Conservation (phyloP, 2,888 invertebrate species). For the Parnassius mnemosyne region DNA sequence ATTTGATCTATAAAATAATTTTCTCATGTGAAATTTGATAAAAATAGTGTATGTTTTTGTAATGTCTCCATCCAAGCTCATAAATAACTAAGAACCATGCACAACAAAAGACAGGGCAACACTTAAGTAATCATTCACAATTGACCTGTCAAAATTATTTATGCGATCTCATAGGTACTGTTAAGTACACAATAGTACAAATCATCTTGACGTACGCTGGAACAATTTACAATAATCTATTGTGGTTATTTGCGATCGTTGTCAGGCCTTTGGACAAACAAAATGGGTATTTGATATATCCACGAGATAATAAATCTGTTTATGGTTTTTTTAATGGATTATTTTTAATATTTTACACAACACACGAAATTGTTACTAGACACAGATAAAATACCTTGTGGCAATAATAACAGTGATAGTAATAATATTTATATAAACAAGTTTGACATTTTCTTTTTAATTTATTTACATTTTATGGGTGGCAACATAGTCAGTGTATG, state of each 20-base stretch:
- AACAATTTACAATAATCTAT: constrained; percentile 42
- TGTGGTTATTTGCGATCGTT: constrained; percentile 33
- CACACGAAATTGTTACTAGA: no score
- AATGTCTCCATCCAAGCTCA: constrained; percentile 15
- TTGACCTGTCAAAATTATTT: constrained; percentile 41
- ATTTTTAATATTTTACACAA: no score
- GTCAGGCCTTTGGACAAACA: constrained; percentile 27
- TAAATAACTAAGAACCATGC: constrained; percentile 6
- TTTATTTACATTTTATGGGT: no score
- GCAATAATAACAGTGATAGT: no score
- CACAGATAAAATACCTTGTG: no score
- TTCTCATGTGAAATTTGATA: constrained; percentile 5
- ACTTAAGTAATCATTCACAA: constrained; percentile 39
- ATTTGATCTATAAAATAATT: neutral
- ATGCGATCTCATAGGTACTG: constrained; percentile 35
- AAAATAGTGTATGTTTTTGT: neutral
- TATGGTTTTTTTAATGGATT: neutral
- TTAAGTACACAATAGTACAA: constrained; percentile 39
- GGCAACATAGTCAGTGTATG: no score
- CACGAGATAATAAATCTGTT: constrained; percentile 1
- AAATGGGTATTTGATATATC: neutral
- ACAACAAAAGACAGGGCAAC: constrained; percentile 19
- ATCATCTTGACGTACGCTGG: constrained; percentile 37
- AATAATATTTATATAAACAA: no score
- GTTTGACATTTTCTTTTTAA: no score